Base-by-base conservation (phyloP, 1,140 invertebrate species). In the Ceratitis capitata region DNA sequence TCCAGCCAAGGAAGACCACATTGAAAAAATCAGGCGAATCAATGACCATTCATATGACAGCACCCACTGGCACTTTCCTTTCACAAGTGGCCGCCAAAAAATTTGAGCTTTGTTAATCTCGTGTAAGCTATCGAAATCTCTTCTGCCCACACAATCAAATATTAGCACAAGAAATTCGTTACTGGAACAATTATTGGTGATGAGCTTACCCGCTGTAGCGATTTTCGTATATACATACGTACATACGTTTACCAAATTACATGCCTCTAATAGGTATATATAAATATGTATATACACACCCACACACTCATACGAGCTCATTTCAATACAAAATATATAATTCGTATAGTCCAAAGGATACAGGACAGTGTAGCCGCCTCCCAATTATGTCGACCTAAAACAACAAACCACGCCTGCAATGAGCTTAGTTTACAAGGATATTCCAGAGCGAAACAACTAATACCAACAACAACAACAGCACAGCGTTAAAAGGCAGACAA, bases 401-500 rank as follows among this genome's bases (percentile, higher is more conserved):
- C 69, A 78, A 78, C 35, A 78, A 14, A 78, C 42, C 69, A 7
- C 39, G n/a, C 69, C n/a, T 10, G n/a, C 35, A 78, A 19, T 78
- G 32, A 47, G 12, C 9, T 26, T 45, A 78, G 35, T 78, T 78
- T 78, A 45, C 61, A 45, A 78, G 69, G 39, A 78, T 78, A 23
- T 78, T 39, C 3, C 39, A 78, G 12, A n/a, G n/a, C n/a, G n/a
- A n/a, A n/a, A n/a, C n/a, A n/a, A n/a, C n/a, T n/a, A n/a, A n/a
- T n/a, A n/a, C n/a, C n/a, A n/a, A 47, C 39, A 26, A 78, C 39
- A 78, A 47, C 69, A 64, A 74, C 16, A 78, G n/a, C 32, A 45
- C n/a, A 47, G 39, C 69, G 69, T 12, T n/a, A 23, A 42, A 78
- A 78, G n/a, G 61, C 69, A 78, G 69, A 78, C 69, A 78, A 78